A percentile compares a stretch with the other conserved stretches of the same genome.
These are phyloP conservation scores for Thecocarcelia acutangulata DNA, from an alignment of 2,888 invertebrate species.

Conservation along the genomic window DNA sequence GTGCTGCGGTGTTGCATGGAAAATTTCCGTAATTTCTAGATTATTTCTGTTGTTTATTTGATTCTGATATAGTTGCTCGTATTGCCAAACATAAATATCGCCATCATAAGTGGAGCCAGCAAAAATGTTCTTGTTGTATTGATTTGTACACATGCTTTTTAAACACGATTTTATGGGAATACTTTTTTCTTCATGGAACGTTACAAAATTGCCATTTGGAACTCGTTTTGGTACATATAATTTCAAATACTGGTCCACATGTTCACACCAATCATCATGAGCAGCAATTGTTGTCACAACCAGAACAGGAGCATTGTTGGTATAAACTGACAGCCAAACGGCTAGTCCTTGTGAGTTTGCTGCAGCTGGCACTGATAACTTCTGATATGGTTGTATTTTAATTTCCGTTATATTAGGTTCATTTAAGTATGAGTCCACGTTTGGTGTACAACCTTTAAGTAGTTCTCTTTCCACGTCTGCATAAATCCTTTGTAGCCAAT, in stretches of 20 bases:
- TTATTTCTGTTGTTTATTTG: constrained; percentile 37
- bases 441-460: constrained; percentile 78
- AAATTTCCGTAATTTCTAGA: constrained; percentile 75
- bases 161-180: constrained; percentile 79
- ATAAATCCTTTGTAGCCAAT: constrained; percentile 82
- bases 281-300: constrained; percentile 76
- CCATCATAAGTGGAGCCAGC: constrained; percentile 79
- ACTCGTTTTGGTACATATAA: constrained; percentile 78
- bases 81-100: constrained; percentile 79
- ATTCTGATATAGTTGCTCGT: constrained; percentile 67
- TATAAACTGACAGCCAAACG: constrained; percentile 79
- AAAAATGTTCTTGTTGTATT: constrained; percentile 78
- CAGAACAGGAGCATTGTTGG: constrained; percentile 79
- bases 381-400: constrained; percentile 77
- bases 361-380: constrained; percentile 71
- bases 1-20: constrained; percentile 74
- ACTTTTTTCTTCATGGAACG: constrained; percentile 75
- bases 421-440: constrained; percentile 66
- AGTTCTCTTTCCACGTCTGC: constrained; percentile 82
- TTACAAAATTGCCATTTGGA: constrained; percentile 74
- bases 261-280: constrained; percentile 81
- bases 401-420: constrained; percentile 66
- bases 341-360: constrained; percentile 76
- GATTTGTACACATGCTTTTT: constrained; percentile 77
- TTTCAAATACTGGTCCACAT: constrained; percentile 76